Base-by-base conservation (phyloP, 2,888 invertebrate species). In the Napeogenes sylphis region DNA sequence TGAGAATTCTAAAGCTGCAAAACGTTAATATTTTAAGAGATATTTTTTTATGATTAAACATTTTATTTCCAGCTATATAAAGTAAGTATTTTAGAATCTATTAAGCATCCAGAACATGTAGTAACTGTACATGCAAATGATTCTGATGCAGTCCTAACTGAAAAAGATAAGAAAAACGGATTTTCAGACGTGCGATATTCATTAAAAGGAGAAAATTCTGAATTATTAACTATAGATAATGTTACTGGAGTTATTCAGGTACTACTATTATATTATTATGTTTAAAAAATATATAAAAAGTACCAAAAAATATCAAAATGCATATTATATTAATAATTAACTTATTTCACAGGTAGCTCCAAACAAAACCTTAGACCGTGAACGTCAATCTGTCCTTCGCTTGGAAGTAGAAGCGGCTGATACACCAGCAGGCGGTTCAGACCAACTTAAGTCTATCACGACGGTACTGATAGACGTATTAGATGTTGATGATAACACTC, bases 401-500 rank as follows among this genome's bases (percentile, higher is more conserved):
- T 84, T 97, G 32, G 93, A 93, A 72, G 92, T 95, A 1, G 93
- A 94, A 68, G 96, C 96, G 0, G 92, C 93, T 46, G 96, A 97
- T 75, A 94, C 94, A 21, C 95, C 95, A 0, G 87, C 87, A 45
- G 94, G 94, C 4, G 93, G 94, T 1, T 92, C 93, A 0, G 94
- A 94, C 59, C 93, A 94, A 64, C 90, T 93, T 45, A 93, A 93
- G 68, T 91, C 93, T 0, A 85, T 92, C 2, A 93, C 93, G 0
- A 91, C 93, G 69, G 91, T 95, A 12, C 86, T 92, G 0, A 91
- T 95, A 8, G 94, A 95, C 73, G 93, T 96, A 0, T 80, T 94
- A 0, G 96, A 96, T 75, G 94, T 95, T 0, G 96, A 96, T 73
- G 96, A 96, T 71, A 95, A 96, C 75, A 91, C 94, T 0, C 96